Percentiles rank a stretch among this genome's conserved stretches.
Evolutionary conservation across 2,113 vertebrate genomes (phyloP).

Genomic region (Addax nasomaculatus): DNA sequence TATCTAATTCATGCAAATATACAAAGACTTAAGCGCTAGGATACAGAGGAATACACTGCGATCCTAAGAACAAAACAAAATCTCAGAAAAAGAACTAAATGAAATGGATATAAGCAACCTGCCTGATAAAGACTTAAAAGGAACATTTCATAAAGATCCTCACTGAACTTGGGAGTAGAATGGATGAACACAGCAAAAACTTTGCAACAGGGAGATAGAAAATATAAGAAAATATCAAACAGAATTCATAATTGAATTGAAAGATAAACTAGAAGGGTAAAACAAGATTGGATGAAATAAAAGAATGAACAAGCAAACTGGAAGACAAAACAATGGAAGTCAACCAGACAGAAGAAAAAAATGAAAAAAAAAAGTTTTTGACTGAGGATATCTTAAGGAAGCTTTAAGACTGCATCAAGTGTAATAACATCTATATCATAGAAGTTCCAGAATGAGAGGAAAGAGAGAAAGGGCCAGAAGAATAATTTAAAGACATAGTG

Average conservation of each 20-base stretch:
- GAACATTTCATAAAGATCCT: neutral
- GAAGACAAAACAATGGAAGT: neutral
- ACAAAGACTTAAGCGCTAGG: neutral
- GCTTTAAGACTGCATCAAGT: neutral
- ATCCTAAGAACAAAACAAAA: neutral
- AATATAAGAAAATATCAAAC: neutral
- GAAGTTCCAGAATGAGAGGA: neutral
- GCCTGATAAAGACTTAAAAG: neutral
- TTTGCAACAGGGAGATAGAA: neutral
- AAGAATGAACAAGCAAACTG: neutral
- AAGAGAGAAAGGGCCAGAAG: neutral
- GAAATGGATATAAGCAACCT: neutral
- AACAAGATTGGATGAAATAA: neutral
- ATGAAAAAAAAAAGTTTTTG: neutral
- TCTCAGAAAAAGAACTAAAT: neutral
- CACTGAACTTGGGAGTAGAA: neutral
- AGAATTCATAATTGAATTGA: neutral
- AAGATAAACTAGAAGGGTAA: neutral
- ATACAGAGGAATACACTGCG: neutral
- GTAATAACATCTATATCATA: neutral
- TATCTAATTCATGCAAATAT: neutral
- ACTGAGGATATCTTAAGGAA: neutral
- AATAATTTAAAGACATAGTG: neutral
- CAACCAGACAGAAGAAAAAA: neutral
- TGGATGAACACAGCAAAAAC: neutral